Conservation (phyloP, 53 echinoderm and acorn worm genomes). For the Hippasteria phrygiana region DNA sequence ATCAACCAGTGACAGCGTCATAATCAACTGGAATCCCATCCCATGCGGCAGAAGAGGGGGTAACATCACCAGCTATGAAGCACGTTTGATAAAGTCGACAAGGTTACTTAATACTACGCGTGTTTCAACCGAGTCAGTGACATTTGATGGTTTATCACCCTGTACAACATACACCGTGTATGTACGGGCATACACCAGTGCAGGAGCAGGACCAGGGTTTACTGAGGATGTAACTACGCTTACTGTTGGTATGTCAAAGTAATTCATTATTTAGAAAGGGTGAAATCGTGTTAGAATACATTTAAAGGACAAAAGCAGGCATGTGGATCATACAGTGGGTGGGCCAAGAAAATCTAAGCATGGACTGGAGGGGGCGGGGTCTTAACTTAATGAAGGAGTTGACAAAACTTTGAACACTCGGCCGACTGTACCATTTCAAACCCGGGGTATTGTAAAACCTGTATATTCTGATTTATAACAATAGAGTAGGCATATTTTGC, state of each 20-base stretch:
- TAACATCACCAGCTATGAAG: constrained; percentile 33
- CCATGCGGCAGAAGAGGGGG: constrained; percentile 57
- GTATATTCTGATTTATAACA: no score
- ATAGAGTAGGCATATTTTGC: no score
- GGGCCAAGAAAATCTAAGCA: no score
- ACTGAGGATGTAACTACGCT: neutral
- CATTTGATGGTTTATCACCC: constrained; percentile 14
- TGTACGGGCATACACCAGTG: constrained; percentile 7
- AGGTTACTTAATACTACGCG: neutral
- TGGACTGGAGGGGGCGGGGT: no score
- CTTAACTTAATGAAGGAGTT: no score
- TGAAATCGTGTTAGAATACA: no score
- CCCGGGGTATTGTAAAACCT: no score
- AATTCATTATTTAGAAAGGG: no score
- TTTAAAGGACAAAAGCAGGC: no score
- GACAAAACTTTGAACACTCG: no score
- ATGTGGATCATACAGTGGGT: no score
- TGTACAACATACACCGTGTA: constrained; percentile 14
- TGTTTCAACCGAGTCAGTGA: neutral
- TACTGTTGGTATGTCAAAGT: neutral
- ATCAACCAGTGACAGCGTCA: constrained; percentile 8
- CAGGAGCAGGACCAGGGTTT: neutral
- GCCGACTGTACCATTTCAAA: no score
- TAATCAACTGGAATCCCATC: constrained; percentile 19
- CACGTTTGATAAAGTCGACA: neutral